These are phyloP conservation scores for Mesocricetus auratus DNA, from an alignment of 2,113 vertebrate genomes.

Conservation along the genomic window DNA sequence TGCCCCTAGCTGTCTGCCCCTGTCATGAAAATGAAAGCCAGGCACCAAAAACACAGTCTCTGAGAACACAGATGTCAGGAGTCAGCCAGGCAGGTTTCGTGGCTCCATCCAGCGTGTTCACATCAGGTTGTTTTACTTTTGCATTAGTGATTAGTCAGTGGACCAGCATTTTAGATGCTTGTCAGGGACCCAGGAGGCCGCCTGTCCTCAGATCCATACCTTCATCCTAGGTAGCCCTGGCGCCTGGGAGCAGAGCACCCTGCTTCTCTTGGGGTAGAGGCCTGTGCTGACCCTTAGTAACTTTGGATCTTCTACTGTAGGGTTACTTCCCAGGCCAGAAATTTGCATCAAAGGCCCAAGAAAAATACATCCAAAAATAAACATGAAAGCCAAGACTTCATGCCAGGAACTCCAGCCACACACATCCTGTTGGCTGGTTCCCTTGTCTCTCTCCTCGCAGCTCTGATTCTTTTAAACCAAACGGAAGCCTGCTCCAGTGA, in stretches of 20 bases:
- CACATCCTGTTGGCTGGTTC: slow-evolving; percentile 83
- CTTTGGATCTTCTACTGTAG: slow-evolving; percentile 22
- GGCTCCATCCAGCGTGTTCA: not conserved
- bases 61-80: slow-evolving; percentile 18
- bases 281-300: slow-evolving; percentile 64
- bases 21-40: slow-evolving; percentile 66
- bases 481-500: slow-evolving; percentile 69
- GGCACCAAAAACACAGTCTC: slow-evolving; percentile 31
- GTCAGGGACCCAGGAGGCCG: not conserved
- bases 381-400: slow-evolving; percentile 81
- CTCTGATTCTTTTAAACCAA: slow-evolving; percentile 76
- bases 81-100: not conserved
- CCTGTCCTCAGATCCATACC: not conserved
- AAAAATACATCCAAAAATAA: slow-evolving; percentile 86
- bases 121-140: slow-evolving; percentile 15
- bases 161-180: not conserved
- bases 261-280: slow-evolving; percentile 18
- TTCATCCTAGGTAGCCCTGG: not conserved
- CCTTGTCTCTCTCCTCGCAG: slow-evolving; percentile 70
- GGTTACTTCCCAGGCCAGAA: slow-evolving; percentile 71
- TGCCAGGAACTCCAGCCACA: slow-evolving; percentile 79
- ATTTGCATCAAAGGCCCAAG: slow-evolving; percentile 82
- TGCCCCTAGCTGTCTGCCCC: slow-evolving; percentile 34
- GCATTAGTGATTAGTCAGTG: not conserved
- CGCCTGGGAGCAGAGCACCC: not conserved